A percentile compares a stretch with the other conserved stretches of the same genome.
Conservation (phyloP, 2,113 vertebrate species). For the Odontesthes bonariensis region DNA sequence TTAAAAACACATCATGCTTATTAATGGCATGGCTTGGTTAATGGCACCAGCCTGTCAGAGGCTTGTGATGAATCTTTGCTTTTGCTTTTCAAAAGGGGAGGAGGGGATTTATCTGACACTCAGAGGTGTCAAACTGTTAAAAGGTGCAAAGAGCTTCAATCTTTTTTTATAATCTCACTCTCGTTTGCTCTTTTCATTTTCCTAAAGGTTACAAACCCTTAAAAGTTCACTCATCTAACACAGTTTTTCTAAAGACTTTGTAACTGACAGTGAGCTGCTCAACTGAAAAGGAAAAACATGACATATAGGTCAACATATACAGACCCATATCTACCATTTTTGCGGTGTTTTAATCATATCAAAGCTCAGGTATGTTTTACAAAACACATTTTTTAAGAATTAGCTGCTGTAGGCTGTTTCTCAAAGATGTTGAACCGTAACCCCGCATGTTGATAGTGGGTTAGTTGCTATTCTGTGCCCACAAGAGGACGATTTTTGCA, state of each 20-base stretch:
- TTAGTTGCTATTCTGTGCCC: background rate
- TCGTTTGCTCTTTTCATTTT: background rate
- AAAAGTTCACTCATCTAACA: conserved; percentile 20
- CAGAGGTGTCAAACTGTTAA: conserved; percentile 47
- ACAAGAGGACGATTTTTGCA: background rate
- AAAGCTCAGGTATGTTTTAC: background rate
- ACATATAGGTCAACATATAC: background rate
- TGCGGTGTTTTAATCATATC: background rate
- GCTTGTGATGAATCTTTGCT: conserved; percentile 35
- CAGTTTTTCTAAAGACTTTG: conserved; percentile 7
- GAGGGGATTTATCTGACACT: conserved; percentile 19
- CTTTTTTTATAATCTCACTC: conserved; percentile 5
- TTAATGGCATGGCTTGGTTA: conserved; percentile 45
- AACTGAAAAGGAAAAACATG: background rate
- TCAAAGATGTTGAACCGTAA: background rate
- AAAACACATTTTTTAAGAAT: background rate
- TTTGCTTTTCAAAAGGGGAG: conserved; percentile 23
- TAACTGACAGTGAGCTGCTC: background rate
- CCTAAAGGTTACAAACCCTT: conserved; percentile 7
- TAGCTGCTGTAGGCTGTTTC: background rate
- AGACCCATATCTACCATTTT: background rate
- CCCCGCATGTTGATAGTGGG: background rate
- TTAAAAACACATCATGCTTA: conserved; percentile 53
- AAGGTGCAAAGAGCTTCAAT: conserved; percentile 48
- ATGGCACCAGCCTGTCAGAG: conserved; percentile 39